These are phyloP conservation scores for Melanocharis versteri DNA, from an alignment of 2,113 vertebrate genomes.

Conservation along the genomic window DNA sequence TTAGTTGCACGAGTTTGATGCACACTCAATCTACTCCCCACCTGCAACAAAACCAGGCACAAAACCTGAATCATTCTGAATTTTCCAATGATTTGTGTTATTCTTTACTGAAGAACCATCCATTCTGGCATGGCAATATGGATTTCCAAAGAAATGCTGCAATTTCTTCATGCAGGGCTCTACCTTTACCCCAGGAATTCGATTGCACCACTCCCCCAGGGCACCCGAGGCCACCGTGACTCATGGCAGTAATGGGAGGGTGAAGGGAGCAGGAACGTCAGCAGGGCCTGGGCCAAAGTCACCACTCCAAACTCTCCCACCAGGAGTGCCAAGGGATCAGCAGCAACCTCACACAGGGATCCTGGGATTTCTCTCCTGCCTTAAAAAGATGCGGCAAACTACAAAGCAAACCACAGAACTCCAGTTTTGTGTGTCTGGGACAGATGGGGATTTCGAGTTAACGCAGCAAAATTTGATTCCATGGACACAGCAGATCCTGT, in stretches of 20 bases:
- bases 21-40: background rate
- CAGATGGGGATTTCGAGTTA: background rate
- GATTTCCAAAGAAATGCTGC: background rate
- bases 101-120: background rate
- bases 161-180: background rate
- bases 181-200: background rate
- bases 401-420: background rate
- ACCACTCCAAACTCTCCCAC: background rate
- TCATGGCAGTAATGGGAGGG: background rate
- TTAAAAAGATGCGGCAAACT: background rate
- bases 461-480: background rate
- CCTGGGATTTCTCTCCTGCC: background rate
- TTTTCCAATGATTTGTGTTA: background rate
- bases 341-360: background rate
- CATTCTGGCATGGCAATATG: accelerated
- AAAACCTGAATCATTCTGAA: accelerated
- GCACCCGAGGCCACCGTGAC: background rate
- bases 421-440: background rate
- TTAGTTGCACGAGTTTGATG: background rate
- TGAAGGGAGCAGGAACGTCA: background rate
- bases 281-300: background rate
- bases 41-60: background rate
- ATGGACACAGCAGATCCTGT: background rate
- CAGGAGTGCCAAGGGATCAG: background rate
- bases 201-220: background rate